Conservation (phyloP, 1,140 invertebrate genomes). For the Heliothis virescens region DNA sequence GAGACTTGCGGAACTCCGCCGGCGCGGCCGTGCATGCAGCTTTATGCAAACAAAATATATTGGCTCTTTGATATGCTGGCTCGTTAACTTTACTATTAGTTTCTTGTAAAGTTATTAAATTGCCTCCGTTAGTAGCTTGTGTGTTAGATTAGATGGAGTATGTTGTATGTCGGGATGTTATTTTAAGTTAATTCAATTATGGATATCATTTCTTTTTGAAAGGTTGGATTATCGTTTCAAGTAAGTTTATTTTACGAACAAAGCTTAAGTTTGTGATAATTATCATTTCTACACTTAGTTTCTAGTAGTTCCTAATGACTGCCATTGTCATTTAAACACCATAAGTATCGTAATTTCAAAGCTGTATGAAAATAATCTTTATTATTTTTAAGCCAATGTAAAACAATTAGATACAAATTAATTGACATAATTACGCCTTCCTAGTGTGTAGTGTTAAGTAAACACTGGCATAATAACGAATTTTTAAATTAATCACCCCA, state of each 20-base stretch:
- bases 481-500: slow-evolving; percentile 8
- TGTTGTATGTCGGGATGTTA: neutral
- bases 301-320: too few relatives aligned
- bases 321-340: too few relatives aligned
- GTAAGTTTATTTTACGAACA: neutral
- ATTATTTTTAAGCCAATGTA: too few relatives aligned
- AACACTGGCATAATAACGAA: slow-evolving; percentile 10
- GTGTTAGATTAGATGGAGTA: neutral
- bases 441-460: too few relatives aligned
- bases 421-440: too few relatives aligned
- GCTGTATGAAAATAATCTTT: too few relatives aligned
- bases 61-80: slow-evolving; percentile 66
- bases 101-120: slow-evolving; percentile 55
- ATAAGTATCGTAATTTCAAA: too few relatives aligned
- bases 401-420: too few relatives aligned
- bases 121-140: slow-evolving; percentile 38
- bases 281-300: too few relatives aligned
- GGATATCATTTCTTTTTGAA: neutral
- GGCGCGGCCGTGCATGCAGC: slow-evolving; percentile 57
- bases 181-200: neutral
- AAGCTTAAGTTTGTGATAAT: too few relatives aligned
- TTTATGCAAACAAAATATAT: slow-evolving; percentile 73
- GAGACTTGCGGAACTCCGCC: slow-evolving; percentile 60
- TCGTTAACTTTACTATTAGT: slow-evolving; percentile 62
- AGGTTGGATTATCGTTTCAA: neutral